These are phyloP conservation scores for Papilio gigon DNA, from an alignment of 2,888 invertebrate genomes.

Conservation along the genomic window DNA sequence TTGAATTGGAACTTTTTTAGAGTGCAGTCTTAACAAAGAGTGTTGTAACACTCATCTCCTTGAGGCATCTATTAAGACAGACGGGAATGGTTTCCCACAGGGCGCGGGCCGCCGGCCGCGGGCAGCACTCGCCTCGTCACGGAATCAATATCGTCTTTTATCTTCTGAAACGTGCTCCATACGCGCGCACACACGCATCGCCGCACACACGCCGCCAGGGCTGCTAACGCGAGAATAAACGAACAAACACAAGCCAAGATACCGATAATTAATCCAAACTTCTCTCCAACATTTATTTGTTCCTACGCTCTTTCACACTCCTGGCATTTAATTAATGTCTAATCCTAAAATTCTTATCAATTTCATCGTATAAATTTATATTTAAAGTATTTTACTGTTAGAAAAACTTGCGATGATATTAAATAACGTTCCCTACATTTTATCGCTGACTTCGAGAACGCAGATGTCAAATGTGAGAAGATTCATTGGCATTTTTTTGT, in stretches of 20 bases:
- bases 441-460: conserved; percentile 40
- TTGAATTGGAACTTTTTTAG: conserved; percentile 49
- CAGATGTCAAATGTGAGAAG: conserved; percentile 62
- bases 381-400: conserved; percentile 31
- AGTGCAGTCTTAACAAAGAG: conserved; percentile 60
- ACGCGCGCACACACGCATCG: conserved; percentile 61
- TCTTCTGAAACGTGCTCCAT: conserved; percentile 79
- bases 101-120: conserved; percentile 50
- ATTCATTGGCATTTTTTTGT: conserved; percentile 67
- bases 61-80: conserved; percentile 74
- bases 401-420: conserved; percentile 13
- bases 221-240: conserved; percentile 54
- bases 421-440: conserved; percentile 21
- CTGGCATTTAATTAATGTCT: conserved; percentile 66
- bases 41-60: conserved; percentile 65
- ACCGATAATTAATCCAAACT: conserved; percentile 72
- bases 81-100: conserved; percentile 80
- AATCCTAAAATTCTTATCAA: conserved; percentile 60
- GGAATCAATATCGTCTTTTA: conserved; percentile 82
- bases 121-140: conserved; percentile 75
- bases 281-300: conserved; percentile 62
- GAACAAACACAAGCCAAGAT: conserved; percentile 63
- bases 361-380: conserved; percentile 55
- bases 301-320: conserved; percentile 64
- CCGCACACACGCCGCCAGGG: conserved; percentile 44